Percentiles rank a stretch among this genome's conserved stretches.
These are phyloP conservation scores for Heliconius nattereri DNA, from an alignment of 1,140 invertebrate genomes.

Conservation along the genomic window DNA sequence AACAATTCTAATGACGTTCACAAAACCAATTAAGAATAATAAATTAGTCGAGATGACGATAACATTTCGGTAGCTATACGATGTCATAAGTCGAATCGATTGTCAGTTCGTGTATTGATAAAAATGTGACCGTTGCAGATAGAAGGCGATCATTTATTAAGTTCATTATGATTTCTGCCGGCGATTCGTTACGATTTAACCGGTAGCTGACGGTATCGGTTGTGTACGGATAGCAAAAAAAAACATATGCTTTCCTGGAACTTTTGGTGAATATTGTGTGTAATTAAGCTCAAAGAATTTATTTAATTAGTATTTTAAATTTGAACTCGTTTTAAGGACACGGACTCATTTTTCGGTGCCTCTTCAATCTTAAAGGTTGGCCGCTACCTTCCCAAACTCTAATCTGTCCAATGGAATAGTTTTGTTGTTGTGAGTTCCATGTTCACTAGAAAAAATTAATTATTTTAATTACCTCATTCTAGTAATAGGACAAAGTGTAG, in stretches of 20 bases:
- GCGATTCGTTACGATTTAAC: slow-evolving; percentile 56
- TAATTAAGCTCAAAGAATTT: no score
- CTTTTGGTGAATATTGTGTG: no score
- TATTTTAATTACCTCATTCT: no score
- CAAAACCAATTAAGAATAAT: slow-evolving; percentile 39
- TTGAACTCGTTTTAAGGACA: no score
- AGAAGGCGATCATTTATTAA: slow-evolving; percentile 51
- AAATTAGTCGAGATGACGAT: slow-evolving; percentile 38
- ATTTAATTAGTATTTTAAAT: no score
- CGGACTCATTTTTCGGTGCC: no score
- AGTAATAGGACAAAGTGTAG: no score
- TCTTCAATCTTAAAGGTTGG: no score
- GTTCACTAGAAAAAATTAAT: no score
- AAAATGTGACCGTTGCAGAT: slow-evolving; percentile 40
- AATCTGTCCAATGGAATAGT: no score
- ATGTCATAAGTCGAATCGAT: slow-evolving; percentile 18
- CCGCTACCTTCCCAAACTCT: no score
- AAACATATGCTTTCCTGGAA: neutral
- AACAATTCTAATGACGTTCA: neutral
- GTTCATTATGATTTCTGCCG: slow-evolving; percentile 55
- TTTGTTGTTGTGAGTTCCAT: no score
- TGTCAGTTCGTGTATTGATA: slow-evolving; percentile 38
- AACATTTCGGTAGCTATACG: slow-evolving; percentile 36
- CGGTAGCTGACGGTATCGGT: slow-evolving; percentile 50
- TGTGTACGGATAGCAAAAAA: slow-evolving; percentile 41